Base-by-base conservation (phyloP, 2,797 vertebrate genomes). In the Astyanax mexicanus region DNA sequence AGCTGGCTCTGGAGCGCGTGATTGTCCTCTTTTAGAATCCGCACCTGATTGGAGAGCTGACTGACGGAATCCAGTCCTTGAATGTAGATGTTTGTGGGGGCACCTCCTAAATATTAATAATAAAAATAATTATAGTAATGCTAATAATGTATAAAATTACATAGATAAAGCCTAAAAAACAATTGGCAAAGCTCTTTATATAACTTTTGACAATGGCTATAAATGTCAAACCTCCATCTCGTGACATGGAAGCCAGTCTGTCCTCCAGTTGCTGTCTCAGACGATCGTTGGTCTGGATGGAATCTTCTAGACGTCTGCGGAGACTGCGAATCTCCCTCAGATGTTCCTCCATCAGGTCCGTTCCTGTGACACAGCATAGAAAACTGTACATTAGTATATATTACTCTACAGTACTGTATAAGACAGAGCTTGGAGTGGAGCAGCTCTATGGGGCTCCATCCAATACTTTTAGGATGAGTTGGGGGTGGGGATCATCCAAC, bases 221-320 rank as follows among this genome's bases (percentile, higher is more conserved):
- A 32, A 32, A 32, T 2, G 2, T 45, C 74, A 11, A 6, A 96
- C 96, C 94, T 0, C 80, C 90, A 13, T 89, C 91, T 0, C 84
- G 81, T 67, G 81, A 0, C 0, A 88, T 74, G 1, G 86, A 84
- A 21, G 89, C 87, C 74, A 98, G 90, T 21, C 89, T 88, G 29
- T 88, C 87, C 67, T 97, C 94, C 19, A 98, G 91, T 88, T 98
- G 96, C 78, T 93, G 92, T 32, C 95, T 87, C 23, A 98, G 94
- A 2, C 91, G 91, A 75, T 98, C 94, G 0, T 98, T 97, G 83
- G 93, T 96, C 83, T 93, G 93, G 83, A 98, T 98, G 80, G 97
- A 98, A 69, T 98, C 95, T 80, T 97, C 95, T 0, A 99, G 92
- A 27, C 92, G 93, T 86, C 92, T 94, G 8, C 94, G 94, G 61